Evolutionary conservation across 2,888 invertebrate species (phyloP).

Genomic region (Dasysyrphus albostriatus): DNA sequence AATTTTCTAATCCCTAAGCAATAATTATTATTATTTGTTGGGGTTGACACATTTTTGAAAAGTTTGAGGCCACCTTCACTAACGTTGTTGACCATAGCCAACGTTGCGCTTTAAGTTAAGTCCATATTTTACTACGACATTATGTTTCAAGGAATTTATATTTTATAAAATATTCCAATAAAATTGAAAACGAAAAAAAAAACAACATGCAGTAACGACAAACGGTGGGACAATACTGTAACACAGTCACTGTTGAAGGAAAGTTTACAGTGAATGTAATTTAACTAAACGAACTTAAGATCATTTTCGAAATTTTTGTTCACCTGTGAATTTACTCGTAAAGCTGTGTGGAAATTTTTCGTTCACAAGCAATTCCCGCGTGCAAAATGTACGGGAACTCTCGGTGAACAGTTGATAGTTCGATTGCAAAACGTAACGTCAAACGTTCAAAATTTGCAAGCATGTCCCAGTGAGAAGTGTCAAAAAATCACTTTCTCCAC

Average conservation of each 20-base stretch:
- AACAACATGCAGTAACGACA: not conserved
- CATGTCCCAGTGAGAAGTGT: too few relatives aligned
- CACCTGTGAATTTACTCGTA: too few relatives aligned
- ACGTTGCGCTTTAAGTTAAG: constrained; percentile 42
- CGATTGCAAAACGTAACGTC: too few relatives aligned
- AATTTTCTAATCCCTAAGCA: constrained; percentile 72
- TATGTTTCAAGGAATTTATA: constrained; percentile 60
- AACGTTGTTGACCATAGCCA: not conserved
- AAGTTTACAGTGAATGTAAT: not conserved
- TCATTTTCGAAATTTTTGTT: too few relatives aligned
- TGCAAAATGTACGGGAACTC: too few relatives aligned
- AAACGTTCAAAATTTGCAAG: too few relatives aligned
- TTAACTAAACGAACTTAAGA: too few relatives aligned
- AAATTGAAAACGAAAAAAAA: constrained; percentile 24
- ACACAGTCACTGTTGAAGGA: not conserved
- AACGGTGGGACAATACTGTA: not conserved
- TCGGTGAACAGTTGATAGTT: too few relatives aligned
- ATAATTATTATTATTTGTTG: constrained; percentile 55
- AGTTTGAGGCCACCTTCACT: constrained; percentile 16
- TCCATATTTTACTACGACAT: constrained; percentile 66
- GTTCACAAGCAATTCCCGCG: too few relatives aligned
- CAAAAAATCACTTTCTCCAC: too few relatives aligned
- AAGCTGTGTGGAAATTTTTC: too few relatives aligned
- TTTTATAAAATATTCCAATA: constrained; percentile 48
- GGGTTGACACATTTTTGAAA: constrained; percentile 45